phyloP scores from a whole-genome alignment of 2,113 vertebrate genomes.

The Galbula dea region DNA sequence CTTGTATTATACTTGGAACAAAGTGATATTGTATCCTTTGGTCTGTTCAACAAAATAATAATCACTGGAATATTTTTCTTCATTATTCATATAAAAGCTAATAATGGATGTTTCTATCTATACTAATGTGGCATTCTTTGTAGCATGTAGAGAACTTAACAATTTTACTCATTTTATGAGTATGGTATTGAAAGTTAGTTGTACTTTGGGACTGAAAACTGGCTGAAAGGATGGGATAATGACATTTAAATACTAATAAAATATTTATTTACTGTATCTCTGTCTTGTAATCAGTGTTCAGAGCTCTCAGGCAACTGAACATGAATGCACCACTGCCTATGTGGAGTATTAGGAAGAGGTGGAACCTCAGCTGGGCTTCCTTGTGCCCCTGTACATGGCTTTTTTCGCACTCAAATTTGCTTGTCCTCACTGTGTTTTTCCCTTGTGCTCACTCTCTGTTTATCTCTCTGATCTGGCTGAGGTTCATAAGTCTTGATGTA shows the following conservation, averaged over 20 bases:
- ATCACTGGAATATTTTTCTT: background rate
- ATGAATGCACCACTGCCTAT: background rate
- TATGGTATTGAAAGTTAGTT: background rate
- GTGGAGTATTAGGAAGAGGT: background rate
- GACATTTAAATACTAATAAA: background rate
- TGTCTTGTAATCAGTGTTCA: background rate
- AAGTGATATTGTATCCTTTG: background rate
- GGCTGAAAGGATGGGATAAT: background rate
- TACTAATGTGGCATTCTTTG: background rate
- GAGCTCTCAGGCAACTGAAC: background rate
- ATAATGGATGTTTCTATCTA: background rate
- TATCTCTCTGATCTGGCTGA: background rate
- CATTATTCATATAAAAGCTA: background rate
- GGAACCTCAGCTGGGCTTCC: background rate
- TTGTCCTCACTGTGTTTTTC: background rate
- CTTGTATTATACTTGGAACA: background rate
- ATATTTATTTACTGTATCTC: background rate
- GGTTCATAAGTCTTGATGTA: background rate
- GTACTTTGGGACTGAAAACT: background rate
- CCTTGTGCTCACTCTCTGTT: background rate
- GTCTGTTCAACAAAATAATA: background rate
- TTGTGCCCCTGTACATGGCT: rapidly evolving
- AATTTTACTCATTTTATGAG: background rate
- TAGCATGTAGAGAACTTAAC: background rate
- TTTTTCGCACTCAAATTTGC: background rate